Evolutionary conservation across 2,113 vertebrate genomes (phyloP), one percentile per base, ranked within the genome.

Genomic region (Pelmatolapia mariae): DNA sequence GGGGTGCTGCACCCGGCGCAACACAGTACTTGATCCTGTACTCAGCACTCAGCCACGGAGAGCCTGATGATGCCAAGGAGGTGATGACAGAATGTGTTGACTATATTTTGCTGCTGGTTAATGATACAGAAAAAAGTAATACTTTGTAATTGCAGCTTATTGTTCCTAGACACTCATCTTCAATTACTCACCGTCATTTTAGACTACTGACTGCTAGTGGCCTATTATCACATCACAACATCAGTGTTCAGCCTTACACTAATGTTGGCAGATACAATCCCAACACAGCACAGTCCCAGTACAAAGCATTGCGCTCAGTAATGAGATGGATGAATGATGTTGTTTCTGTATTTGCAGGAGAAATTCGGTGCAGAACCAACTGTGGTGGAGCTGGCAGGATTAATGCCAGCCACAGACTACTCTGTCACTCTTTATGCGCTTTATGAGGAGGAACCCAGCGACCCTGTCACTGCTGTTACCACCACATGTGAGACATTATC

Each of bases 1-100:
- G 98, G 98, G 94, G 91, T 19, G 93, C 96, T 18, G 95, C 95
- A 0, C 87, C 95, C 0, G 97, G 97, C 24, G 98, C 97, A 10
- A 97, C 97, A 0, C 96, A 97, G 84, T 99, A 99, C 95, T 96
- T 99, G 96, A 95, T 98, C 66, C 96, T 96, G 43, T 99, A 97
- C 89, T 97, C 97, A 0, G 92, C 94, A 9, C 96, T 97, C 10
- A 94, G 86, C 85, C 87, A 97, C 5, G 97, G 96, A 3, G 92
- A 95, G 0, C 97, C 96, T 3, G 96, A 97, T 18, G 96, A 97
- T 18, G 97, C 96, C 68, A 95, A 94, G 83, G 97, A 97, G 95
- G 97, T 96, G 78, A 92, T 95, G 68, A 88, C 92, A 8, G 45
- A 47, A 45, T 71, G 68, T 26, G 22, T 73, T 73, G 68, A 26